Percentiles rank a stretch among this genome's conserved stretches.
These are phyloP conservation scores for Poeciliopsis retropinna DNA, from an alignment of 2,113 vertebrate species.

Conservation along the genomic window DNA sequence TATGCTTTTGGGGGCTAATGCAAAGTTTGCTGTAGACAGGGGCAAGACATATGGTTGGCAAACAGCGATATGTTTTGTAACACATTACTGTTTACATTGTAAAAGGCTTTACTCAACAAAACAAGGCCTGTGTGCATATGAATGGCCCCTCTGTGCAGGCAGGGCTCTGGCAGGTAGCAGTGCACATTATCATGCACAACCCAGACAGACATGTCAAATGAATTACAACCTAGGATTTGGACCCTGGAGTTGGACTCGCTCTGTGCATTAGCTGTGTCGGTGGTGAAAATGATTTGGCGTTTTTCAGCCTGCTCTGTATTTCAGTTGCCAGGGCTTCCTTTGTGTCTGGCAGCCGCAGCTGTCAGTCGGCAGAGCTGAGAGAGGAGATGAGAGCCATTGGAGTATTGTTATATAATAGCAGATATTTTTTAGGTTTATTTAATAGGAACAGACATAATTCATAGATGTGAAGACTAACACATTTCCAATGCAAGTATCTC, in stretches of 20 bases:
- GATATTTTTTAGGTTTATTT: neutral
- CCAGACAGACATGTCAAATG: conserved; percentile 53
- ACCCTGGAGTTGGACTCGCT: conserved; percentile 24
- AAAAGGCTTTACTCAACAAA: conserved; percentile 42
- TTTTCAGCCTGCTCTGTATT: conserved; percentile 15
- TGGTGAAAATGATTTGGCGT: conserved; percentile 17
- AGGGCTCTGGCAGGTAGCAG: conserved; percentile 52
- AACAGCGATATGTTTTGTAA: conserved; percentile 68
- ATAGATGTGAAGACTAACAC: neutral
- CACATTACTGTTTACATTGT: conserved; percentile 64
- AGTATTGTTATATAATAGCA: neutral
- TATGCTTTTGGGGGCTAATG: conserved; percentile 1
- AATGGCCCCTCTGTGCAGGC: conserved; percentile 69
- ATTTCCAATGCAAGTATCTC: neutral
- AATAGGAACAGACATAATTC: neutral
- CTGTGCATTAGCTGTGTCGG: conserved; percentile 12
- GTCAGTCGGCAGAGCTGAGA: conserved; percentile 9
- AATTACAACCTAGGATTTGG: conserved; percentile 47
- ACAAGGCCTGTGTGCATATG: conserved; percentile 63
- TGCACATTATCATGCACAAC: conserved; percentile 53
- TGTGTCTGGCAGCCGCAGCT: conserved; percentile 18
- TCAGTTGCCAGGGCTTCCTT: conserved; percentile 25
- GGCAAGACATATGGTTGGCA: conserved; percentile 43
- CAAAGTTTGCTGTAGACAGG: neutral
- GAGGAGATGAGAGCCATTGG: neutral